Evolutionary conservation across 1,140 invertebrate genomes (phyloP), one percentile per base, ranked within the genome.

Genomic region (Ptiloglossa arizonensis): DNA sequence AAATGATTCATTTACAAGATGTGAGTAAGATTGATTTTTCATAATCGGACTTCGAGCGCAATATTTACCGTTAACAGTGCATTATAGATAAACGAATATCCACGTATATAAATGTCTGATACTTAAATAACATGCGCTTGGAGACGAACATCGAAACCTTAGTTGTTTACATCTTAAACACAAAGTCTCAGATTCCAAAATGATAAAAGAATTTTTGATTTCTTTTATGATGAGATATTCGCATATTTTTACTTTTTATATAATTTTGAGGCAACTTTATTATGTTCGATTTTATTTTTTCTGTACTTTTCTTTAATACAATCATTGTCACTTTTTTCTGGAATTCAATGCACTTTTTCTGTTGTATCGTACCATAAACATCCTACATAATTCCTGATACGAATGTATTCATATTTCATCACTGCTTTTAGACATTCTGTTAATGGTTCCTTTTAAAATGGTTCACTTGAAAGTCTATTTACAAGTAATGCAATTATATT

Each of bases 241-340:
- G 13, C 22, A 38, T 24, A 2, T 22, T 32, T 22, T 9, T 15
- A 27, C 32, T 29, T 56, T 13, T 29, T 41, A 35, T 35, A 22
- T 29, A 44, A 68, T 48, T 59, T 69, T 24, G 6, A 19, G 6
- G 8, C 19, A 59, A 2, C n/a, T 24, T n/a, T 41, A 48, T 71
- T 50, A 71, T 60, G 32, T 59, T 54, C 15, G 22, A 57, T 1
- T 74, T 67, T 79, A 50, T 73, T 75, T 62, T 75, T 27, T 74
- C 68, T 76, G 54, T 70, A 38, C 52, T 71, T 81, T 82, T 32
- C 38, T 75, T 70, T 71, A 69, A 71, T 73, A 29, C 44, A 80
- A 57, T 57, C 72, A 66, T 79, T 70, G 60, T 63, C 66, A 66
- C n/a, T 62, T n/a, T 69, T 17, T 76, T 35, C 11, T 38, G 32